Evolutionary conservation across 2,797 vertebrate species (phyloP), one percentile per base, ranked within the genome.

Genomic region (Rhyacichthys aspro): DNA sequence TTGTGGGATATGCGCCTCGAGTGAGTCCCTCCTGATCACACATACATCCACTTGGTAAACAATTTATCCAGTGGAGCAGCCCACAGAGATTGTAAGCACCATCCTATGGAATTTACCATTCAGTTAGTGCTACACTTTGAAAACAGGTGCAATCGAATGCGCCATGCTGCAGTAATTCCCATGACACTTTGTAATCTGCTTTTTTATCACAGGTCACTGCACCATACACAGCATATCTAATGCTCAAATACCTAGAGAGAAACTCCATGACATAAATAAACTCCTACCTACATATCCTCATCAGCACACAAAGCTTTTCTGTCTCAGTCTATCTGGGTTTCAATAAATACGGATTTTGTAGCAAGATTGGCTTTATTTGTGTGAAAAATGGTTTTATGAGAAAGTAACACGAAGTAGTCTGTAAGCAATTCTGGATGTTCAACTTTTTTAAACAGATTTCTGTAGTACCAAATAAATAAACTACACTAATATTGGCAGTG

Each of bases 151-250:
- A 80, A 75, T 83, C 43, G 59, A 74, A 67, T 76, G 60, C n/a
- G 42, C 61, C 52, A 17, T 15, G 34, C 76, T 58, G 64, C 72
- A 68, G 62, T 70, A 64, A 81, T 84, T 80, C 78, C 74, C 82
- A 55, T 53, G 75, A 63, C 67, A 55, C 71, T 49, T 41, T 60
- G 57, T 63, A 67, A 72, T 60, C 62, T 63, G 70, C 45, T 19
- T 39, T 71, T 81, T 82, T 64, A 84, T 82, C 63, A 65, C 73
- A 72, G 81, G 74, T 83, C 75, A 78, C 45, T 17, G 34, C 78
- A 70, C 70, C 48, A 58, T 59, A 65, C 59, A 44, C 53, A 14
- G 70, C 73, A 77, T 80, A 83, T 79, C 72, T 74, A 82, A 78
- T 75, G 67, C 62, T 78, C 50, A 78, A 69, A 74, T 64, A 60